phyloP scores from a whole-genome alignment of 2,113 vertebrate genomes.

The Cricetomys ansorgei region DNA sequence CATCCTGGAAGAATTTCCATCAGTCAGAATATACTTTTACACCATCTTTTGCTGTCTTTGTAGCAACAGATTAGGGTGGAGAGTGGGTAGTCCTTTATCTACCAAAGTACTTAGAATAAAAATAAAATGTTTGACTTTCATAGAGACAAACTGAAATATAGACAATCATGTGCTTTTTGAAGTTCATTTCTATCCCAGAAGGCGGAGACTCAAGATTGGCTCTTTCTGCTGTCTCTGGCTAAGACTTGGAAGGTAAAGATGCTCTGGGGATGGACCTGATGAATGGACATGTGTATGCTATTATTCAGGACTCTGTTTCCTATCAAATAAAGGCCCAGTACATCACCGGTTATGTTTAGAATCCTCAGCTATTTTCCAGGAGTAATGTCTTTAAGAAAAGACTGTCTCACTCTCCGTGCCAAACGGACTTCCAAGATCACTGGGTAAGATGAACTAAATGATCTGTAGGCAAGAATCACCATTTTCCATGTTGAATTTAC shows the following conservation, averaged over 20 bases:
- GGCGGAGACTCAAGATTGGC: not conserved
- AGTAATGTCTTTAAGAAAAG: constrained; percentile 53
- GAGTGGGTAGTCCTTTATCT: not conserved
- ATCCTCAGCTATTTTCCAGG: constrained; percentile 31
- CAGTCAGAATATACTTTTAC: constrained; percentile 40
- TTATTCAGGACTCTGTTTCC: constrained; percentile 28
- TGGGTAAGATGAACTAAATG: not conserved
- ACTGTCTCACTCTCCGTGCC: not conserved
- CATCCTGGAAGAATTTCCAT: not conserved
- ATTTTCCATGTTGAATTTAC: not conserved
- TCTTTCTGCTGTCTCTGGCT: not conserved
- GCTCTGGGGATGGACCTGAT: not conserved
- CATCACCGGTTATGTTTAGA: constrained; percentile 33
- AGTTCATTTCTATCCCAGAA: constrained; percentile 51
- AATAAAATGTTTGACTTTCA: constrained; percentile 49
- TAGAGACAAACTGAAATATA: constrained; percentile 45
- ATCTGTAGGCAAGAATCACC: not conserved
- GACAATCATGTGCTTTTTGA: constrained; percentile 12
- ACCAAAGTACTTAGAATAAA: constrained; percentile 42
- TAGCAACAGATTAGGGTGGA: not conserved
- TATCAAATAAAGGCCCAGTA: not conserved
- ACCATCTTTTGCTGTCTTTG: constrained; percentile 28
- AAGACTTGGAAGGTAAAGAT: constrained; percentile 18
- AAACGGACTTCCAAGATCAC: not conserved
- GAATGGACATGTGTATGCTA: not conserved